A percentile compares a stretch with the other conserved stretches of the same genome.
Evolutionary conservation across 2,113 vertebrate genomes (phyloP).

Genomic region (Eulemur rufifrons): DNA sequence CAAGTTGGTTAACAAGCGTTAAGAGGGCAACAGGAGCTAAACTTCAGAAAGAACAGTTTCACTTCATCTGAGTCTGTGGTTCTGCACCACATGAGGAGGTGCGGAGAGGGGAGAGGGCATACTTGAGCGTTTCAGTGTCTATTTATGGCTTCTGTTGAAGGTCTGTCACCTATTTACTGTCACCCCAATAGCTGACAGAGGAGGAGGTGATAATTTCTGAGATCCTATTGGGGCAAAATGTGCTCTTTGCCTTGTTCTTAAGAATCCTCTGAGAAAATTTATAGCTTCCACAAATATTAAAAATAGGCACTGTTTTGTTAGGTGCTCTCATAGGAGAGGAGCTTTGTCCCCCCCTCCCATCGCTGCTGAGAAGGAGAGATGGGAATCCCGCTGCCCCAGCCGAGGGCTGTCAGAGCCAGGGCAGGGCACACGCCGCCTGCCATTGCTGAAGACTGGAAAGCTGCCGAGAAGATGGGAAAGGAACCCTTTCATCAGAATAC

Average conservation of each 20-base stretch:
- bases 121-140: neutral
- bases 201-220: neutral
- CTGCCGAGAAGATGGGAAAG: neutral
- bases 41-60: neutral
- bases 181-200: neutral
- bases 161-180: neutral
- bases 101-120: accelerated
- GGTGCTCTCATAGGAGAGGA: neutral
- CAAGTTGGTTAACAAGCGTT: neutral
- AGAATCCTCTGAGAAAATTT: neutral
- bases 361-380: neutral
- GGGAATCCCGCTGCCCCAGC: neutral
- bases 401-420: neutral
- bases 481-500: neutral
- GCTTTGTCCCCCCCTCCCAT: neutral
- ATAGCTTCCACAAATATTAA: neutral
- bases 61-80: neutral
- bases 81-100: neutral
- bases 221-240: neutral
- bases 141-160: neutral
- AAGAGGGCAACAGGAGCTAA: neutral
- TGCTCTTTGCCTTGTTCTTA: neutral
- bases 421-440: neutral
- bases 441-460: neutral
- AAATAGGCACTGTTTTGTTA: neutral